Evolutionary conservation across 2,888 invertebrate genomes (phyloP), one percentile per base, ranked within the genome.

Genomic region (Holacanthella duospinosa): DNA sequence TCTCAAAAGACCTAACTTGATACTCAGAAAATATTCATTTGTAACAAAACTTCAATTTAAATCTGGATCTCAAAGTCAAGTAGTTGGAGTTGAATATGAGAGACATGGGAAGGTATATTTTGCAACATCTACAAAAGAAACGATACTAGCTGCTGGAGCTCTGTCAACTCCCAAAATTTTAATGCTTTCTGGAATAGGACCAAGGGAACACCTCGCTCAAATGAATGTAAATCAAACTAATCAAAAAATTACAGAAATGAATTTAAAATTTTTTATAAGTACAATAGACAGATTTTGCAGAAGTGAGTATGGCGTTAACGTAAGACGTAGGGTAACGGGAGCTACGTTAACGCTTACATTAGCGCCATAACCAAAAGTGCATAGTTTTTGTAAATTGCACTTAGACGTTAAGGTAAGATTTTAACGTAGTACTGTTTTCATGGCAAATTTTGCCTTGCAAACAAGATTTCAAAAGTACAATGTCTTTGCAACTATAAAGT

Each of bases 61-160:
- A 28, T 25, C 60, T 19, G 61, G 56, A 3, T 53, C 43, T 9
- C 25, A 54, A 21, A 59, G 55, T 54, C 16, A 43, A 48, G 48
- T 48, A n/a, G n/a, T 48, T 60, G 65, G 65, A 19, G 65, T 65
- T 16, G 9, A 26, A 24, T 65, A 65, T 28, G 63, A 65, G n/a
- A n/a, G 63, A 48, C 65, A 65, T 63, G 65, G 65, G 36, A 26
- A 55, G n/a, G 28, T 6, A 2, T 61, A 58, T 26, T n/a, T n/a
- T 4, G 63, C 59, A 24, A 58, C 16, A 19, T 63, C 63, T 6
- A 29, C 24, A 28, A 36, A 36, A 16, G 62, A 63, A 43, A 48
- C 48, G 4, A 48, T 29, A 61, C n/a, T 26, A 56, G 19, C 43
- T 61, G 48, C 48, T n/a, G 48, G 48, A 48, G 21, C 21, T n/a